phyloP scores from a whole-genome alignment of 2,113 vertebrate genomes.

The Mesocricetus auratus region DNA sequence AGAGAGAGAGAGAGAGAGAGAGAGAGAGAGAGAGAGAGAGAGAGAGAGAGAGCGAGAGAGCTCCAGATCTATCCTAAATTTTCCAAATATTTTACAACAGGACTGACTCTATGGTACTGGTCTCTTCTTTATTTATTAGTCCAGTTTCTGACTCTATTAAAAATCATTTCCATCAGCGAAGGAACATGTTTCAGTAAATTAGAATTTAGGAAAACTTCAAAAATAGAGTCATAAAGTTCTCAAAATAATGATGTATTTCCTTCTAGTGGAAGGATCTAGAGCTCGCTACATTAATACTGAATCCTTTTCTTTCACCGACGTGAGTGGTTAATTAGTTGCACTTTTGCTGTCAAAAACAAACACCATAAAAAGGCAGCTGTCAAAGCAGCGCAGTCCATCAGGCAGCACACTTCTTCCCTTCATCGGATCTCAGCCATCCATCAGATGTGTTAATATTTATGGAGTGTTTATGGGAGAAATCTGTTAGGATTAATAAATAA shows the following conservation, averaged over 20 bases:
- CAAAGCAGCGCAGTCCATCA: slow-evolving; percentile 79
- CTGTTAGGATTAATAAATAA: slow-evolving; percentile 88
- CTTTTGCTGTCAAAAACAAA: slow-evolving; percentile 77
- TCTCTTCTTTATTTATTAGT: slow-evolving; percentile 12
- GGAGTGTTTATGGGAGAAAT: slow-evolving; percentile 82
- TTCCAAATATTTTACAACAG: slow-evolving; percentile 22
- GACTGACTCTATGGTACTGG: neutral
- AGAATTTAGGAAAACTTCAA: slow-evolving; percentile 49
- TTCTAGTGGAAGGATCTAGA: slow-evolving; percentile 35
- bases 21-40: too few species aligned
- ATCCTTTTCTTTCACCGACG: slow-evolving; percentile 66
- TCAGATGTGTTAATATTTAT: slow-evolving; percentile 88
- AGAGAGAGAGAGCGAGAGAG: too few species aligned
- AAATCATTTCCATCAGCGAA: slow-evolving; percentile 25
- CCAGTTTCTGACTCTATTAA: slow-evolving; percentile 20
- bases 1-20: too few species aligned
- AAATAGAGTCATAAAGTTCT: slow-evolving; percentile 53
- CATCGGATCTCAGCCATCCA: slow-evolving; percentile 75
- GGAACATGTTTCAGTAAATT: slow-evolving; percentile 44
- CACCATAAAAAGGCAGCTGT: slow-evolving; percentile 77
- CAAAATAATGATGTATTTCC: slow-evolving; percentile 56
- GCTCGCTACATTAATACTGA: slow-evolving; percentile 43
- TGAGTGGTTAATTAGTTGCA: slow-evolving; percentile 82
- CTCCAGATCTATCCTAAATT: neutral
- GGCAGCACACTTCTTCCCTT: slow-evolving; percentile 66